A percentile compares a stretch with the other conserved stretches of the same genome.
These are phyloP conservation scores for Chrysocyon brachyurus DNA, from an alignment of 2,797 vertebrate genomes.

Conservation along the genomic window DNA sequence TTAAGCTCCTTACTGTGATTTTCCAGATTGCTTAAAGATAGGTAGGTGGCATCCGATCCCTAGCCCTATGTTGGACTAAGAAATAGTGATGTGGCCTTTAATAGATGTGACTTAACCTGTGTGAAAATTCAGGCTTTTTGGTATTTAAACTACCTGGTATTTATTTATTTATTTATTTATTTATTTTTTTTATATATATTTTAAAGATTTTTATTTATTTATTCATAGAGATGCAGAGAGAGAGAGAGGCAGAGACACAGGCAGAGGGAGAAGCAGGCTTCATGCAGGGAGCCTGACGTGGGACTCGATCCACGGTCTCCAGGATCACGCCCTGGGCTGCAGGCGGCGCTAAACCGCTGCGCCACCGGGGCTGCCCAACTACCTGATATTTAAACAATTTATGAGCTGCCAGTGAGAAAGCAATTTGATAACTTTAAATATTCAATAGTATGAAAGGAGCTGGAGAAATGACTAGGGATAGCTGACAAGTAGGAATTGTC, in stretches of 20 bases:
- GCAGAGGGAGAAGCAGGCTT: too few species aligned
- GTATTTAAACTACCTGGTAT: background rate
- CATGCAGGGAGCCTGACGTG: too few species aligned
- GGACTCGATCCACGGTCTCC: too few species aligned
- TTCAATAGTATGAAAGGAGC: conserved; percentile 39
- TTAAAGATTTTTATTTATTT: too few species aligned
- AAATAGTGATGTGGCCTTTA: background rate
- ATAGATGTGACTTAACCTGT: background rate
- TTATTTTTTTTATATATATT: too few species aligned
- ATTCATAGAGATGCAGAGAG: too few species aligned
- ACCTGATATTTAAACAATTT: background rate
- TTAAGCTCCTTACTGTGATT: background rate
- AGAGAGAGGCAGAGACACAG: too few species aligned
- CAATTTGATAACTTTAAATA: background rate
- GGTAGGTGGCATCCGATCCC: background rate
- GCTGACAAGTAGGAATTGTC: background rate
- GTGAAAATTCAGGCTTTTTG: conserved; percentile 48
- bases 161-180: too few species aligned
- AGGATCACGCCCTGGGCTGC: too few species aligned
- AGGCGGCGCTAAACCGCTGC: too few species aligned
- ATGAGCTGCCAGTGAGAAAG: background rate
- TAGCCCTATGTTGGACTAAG: background rate
- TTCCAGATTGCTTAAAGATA: conserved; percentile 4
- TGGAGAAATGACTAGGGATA: conserved; percentile 7
- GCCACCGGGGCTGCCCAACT: background rate